Evolutionary conservation across 2,113 vertebrate genomes (phyloP).

Genomic region (Calyptomena viridis): DNA sequence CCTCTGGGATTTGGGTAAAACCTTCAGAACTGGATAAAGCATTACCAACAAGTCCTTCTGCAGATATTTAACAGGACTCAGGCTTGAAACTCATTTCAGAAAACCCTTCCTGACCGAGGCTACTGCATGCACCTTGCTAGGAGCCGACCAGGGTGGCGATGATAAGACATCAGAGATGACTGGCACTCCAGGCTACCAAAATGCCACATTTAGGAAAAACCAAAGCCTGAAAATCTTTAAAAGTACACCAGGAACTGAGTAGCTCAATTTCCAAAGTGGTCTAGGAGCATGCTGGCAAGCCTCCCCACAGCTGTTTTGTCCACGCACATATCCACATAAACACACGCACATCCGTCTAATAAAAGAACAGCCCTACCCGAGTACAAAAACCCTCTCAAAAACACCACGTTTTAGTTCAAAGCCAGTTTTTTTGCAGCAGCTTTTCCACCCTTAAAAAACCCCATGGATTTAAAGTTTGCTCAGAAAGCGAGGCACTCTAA

Average conservation of each 20-base stretch:
- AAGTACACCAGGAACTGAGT: neutral
- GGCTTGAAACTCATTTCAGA: neutral
- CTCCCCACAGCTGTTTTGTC: neutral
- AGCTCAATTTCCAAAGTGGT: neutral
- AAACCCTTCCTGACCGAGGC: neutral
- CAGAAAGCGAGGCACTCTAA: slow-evolving; percentile 8
- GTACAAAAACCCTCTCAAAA: neutral
- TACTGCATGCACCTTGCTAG: neutral
- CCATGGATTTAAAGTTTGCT: neutral
- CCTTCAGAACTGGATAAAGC: neutral
- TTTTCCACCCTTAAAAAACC: neutral
- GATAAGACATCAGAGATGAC: neutral
- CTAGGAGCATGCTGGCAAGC: neutral
- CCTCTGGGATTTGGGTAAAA: neutral
- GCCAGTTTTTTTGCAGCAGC: neutral
- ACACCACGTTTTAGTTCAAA: neutral
- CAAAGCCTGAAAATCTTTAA: neutral
- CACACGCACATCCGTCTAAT: neutral
- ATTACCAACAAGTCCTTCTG: neutral
- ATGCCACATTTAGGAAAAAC: neutral
- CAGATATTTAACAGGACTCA: neutral
- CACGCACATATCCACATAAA: neutral
- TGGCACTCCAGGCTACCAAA: neutral
- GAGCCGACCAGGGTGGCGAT: neutral
- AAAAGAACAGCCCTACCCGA: neutral